Evolutionary conservation across 1,140 invertebrate species (phyloP), one percentile per base, ranked within the genome.

Genomic region (Chrysopa pallens): DNA sequence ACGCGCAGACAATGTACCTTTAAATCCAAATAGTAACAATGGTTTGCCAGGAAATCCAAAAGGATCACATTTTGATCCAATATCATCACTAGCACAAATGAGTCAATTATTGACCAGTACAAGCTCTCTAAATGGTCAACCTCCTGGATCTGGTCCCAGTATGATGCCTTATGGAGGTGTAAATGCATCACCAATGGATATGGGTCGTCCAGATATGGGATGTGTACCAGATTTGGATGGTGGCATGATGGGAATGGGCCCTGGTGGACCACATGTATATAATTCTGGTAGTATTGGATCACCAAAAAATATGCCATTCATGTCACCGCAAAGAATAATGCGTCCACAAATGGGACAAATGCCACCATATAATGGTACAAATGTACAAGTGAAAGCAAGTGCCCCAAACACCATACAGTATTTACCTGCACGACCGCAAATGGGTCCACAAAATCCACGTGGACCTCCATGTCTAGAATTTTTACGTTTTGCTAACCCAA

Each of bases 401-500:
- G 91, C 91, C 2, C 92, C 92, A 0, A 96, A 96, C 61, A 96
- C 92, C 9, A 96, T 97, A 54, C 92, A 96, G 66, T 97, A 97
- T 69, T 75, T 96, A 56, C 92, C 92, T 17, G 87, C 89, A 31
- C 72, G 87, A 63, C 79, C 85, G 8, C 85, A 86, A 53, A 70
- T 79, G 48, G 64, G 68, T 29, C 66, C 76, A 29, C 68, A 74
- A 49, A 68, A 69, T 40, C 69, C 76, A 7, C 69, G 84, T 40
- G 79, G 80, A n/a, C 84, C 85, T 1, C 88, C 89, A 6, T 90
- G 86, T 57, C 65, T 95, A 39, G 90, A 95, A 46, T 94, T 94
- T 62, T 69, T 95, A 45, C 72, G 87, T 40, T 90, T 85, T 53
- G 78, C 85, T 8, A 86, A 83, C 58, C 81, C 84, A 0, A 71